These are phyloP conservation scores for Apostichopus leukothele DNA, from an alignment of 53 echinoderm and acorn worm species.

Conservation along the genomic window DNA sequence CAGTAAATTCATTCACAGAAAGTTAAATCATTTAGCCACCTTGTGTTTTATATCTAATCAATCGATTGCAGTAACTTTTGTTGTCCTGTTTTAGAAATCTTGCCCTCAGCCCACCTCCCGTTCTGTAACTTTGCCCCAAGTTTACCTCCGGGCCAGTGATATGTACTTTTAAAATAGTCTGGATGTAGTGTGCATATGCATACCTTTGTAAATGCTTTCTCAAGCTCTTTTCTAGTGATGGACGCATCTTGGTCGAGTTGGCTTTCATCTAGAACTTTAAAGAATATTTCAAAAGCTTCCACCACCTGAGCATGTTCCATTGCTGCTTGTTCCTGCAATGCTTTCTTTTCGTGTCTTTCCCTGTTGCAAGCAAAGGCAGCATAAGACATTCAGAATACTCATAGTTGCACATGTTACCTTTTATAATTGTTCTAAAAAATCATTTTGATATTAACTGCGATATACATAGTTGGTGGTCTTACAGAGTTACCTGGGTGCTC, in stretches of 20 bases:
- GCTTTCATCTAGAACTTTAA: slow-evolving; percentile 64
- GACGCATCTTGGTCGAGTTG: slow-evolving; percentile 61
- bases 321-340: slow-evolving; percentile 46
- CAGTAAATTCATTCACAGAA: too few relatives aligned
- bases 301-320: slow-evolving; percentile 62
- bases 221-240: slow-evolving; percentile 76
- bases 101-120: neutral
- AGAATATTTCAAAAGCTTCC: slow-evolving; percentile 69
- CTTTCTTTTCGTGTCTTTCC: slow-evolving; percentile 53
- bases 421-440: too few relatives aligned
- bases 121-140: neutral
- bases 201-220: slow-evolving; percentile 68
- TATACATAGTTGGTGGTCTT: neutral
- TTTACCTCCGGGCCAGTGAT: too few relatives aligned
- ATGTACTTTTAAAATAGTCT: neutral
- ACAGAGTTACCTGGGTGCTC: too few relatives aligned
- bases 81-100: neutral
- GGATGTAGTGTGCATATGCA: neutral
- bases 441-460: neutral
- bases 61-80: neutral
- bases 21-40: too few relatives aligned
- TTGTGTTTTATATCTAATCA: neutral
- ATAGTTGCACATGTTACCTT: too few relatives aligned
- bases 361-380: slow-evolving; percentile 12
- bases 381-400: neutral